Base-by-base conservation (phyloP, 2,888 invertebrate species). In the Drosophila paranaensis region DNA sequence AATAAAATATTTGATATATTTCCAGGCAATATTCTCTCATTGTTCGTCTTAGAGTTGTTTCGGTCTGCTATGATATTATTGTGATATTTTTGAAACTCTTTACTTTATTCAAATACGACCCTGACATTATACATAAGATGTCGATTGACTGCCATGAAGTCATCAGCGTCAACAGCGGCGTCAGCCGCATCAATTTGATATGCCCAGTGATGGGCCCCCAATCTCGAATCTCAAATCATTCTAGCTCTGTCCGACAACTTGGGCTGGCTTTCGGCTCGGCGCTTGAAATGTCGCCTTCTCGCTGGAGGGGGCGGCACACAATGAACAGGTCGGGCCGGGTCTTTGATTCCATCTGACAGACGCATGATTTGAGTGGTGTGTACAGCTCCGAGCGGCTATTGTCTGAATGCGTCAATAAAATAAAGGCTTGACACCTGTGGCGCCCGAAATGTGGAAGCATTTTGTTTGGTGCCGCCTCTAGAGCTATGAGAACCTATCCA, bases 151-250 rank as follows among this genome's bases (percentile, higher is more conserved):
- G 81, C 89, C 87, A 86, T 86, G 86, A 86, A 90, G 89, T 86
- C 86, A 90, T 86, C 90, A 86, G 62, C 78, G 71, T 74, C 86
- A 65, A 64, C 79, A 68, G 51, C 81, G 67, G 60, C 87, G 69
- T 74, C 77, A 77, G 73, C 70, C 88, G 67, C 89, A 73, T 83
- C 83, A 87, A 83, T 83, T 87, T 84, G 81, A 85, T 85, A 74
- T 71, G 71, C 61, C 69, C 68, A 58, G 46, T 46, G 65, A 66
- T 66, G 51, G 46, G 57, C 48, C 63, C 63, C 67, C 68, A 25
- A 43, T 43, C 43, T 43, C 43, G 14, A 70, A 69, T 71, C 76
- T 55, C 55, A 2, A 20, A 46, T 55, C 40, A 43, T 25, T 56
- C 51, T 45, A 60, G 45, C 35, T 57, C 27, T 46, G 43, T 56